Conservation (phyloP, 1,140 invertebrate genomes). For the Pentalonia nigronervosa region DNA sequence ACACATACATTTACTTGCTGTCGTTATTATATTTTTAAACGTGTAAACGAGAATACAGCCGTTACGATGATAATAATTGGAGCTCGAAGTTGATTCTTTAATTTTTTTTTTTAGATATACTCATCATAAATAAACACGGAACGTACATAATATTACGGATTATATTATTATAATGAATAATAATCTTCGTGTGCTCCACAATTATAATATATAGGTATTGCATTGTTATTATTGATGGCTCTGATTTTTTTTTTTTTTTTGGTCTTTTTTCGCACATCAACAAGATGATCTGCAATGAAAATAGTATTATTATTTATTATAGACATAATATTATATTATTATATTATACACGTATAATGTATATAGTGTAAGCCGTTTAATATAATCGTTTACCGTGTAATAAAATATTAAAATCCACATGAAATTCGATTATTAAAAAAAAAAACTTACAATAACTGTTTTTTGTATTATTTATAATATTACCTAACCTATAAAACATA, state of each 20-base stretch:
- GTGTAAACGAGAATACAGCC: neutral
- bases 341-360: neutral
- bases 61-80: conserved; percentile 8
- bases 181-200: neutral
- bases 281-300: neutral
- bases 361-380: neutral
- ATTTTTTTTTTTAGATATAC: neutral
- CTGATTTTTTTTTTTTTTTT: neutral
- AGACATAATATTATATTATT: neutral
- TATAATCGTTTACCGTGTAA: neutral
- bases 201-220: neutral
- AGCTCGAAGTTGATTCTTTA: neutral
- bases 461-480: neutral
- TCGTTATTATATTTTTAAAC: neutral
- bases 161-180: conserved; percentile 1
- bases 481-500: neutral
- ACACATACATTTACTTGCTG: neutral
- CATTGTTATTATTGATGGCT: neutral
- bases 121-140: neutral
- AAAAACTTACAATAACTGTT: neutral
- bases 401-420: conserved; percentile 3
- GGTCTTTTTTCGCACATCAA: neutral
- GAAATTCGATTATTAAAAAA: neutral
- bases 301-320: neutral
- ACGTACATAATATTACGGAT: neutral